These are phyloP conservation scores for Lycia hirtaria DNA, from an alignment of 2,888 invertebrate genomes.

Conservation along the genomic window DNA sequence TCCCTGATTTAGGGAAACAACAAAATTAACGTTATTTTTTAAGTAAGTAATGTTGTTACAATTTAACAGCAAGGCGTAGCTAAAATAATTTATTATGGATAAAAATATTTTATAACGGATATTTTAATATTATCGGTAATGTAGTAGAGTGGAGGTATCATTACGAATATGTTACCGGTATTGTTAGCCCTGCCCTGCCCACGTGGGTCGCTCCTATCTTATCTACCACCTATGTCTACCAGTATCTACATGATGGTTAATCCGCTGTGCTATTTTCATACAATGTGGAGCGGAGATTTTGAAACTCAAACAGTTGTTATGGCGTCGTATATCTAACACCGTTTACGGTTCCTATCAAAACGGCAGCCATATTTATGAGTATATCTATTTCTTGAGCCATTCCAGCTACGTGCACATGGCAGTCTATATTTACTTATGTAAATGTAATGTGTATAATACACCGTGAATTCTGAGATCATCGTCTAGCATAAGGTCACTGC, in stretches of 20 bases:
- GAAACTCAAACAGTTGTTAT: slow-evolving; percentile 50
- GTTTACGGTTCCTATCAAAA: slow-evolving; percentile 36
- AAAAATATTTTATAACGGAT: too few species aligned
- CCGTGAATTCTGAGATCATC: slow-evolving; percentile 45
- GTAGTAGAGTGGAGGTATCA: too few species aligned
- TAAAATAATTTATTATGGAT: too few species aligned
- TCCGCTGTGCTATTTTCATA: slow-evolving; percentile 71
- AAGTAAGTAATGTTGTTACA: too few species aligned
- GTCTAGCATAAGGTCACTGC: slow-evolving; percentile 39
- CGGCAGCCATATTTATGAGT: slow-evolving; percentile 37
- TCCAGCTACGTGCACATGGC: slow-evolving; percentile 21
- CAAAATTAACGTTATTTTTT: too few species aligned
- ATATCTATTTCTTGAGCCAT: slow-evolving; percentile 40
- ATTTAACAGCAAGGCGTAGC: too few species aligned
- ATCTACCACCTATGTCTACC: slow-evolving; percentile 71
- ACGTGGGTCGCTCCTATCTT: slow-evolving; percentile 76
- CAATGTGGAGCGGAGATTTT: slow-evolving; percentile 64
- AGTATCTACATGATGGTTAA: slow-evolving; percentile 61
- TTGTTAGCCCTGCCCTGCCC: too few species aligned
- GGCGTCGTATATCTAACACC: slow-evolving; percentile 37
- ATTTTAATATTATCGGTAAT: too few species aligned
- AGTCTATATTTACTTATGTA: slow-evolving; percentile 40
- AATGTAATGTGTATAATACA: slow-evolving; percentile 41
- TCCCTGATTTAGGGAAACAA: too few species aligned
- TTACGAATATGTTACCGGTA: too few species aligned